Evolutionary conservation across 2,888 invertebrate species (phyloP).

Genomic region (Drosophila macrospina): DNA sequence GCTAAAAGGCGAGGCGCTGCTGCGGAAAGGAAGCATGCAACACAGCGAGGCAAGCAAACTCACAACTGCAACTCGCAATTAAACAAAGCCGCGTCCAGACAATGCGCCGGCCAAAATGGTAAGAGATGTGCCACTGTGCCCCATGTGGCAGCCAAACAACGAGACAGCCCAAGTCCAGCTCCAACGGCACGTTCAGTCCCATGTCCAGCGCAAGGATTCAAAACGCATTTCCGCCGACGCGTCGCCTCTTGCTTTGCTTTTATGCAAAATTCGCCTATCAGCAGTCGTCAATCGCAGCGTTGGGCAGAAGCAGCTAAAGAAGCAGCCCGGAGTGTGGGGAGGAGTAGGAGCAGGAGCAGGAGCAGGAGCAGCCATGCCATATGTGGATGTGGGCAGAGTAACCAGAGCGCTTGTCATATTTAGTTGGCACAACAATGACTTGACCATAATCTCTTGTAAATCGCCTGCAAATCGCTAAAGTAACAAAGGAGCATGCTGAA

Average conservation of each 20-base stretch:
- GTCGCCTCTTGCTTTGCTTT: slow-evolving; percentile 55
- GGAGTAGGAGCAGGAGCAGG: slow-evolving; percentile 3
- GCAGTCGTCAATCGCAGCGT: slow-evolving; percentile 58
- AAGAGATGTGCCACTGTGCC: slow-evolving; percentile 35
- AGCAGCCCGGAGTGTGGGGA: not conserved
- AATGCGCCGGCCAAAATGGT: slow-evolving; percentile 59
- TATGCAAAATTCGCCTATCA: slow-evolving; percentile 72
- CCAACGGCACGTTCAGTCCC: slow-evolving; percentile 21
- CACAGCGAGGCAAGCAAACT: slow-evolving; percentile 16
- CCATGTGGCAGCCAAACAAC: slow-evolving; percentile 37
- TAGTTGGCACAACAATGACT: slow-evolving; percentile 72
- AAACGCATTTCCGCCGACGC: slow-evolving; percentile 77
- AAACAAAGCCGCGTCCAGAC: slow-evolving; percentile 73
- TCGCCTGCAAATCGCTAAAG: slow-evolving; percentile 36
- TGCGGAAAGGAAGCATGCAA: slow-evolving; percentile 42
- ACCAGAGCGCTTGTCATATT: slow-evolving; percentile 67
- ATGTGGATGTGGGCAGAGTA: slow-evolving; percentile 51
- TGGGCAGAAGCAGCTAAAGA: slow-evolving; percentile 7
- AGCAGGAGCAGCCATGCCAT: slow-evolving; percentile 42
- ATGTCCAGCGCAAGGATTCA: slow-evolving; percentile 60
- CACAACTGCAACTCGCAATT: slow-evolving; percentile 69
- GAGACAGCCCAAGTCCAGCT: slow-evolving; percentile 19
- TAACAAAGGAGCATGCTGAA: slow-evolving; percentile 16
- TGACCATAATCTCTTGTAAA: slow-evolving; percentile 64
- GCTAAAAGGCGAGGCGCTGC: slow-evolving; percentile 12